phyloP scores from a whole-genome alignment of 2,888 invertebrate species.

The Eilema caniola region DNA sequence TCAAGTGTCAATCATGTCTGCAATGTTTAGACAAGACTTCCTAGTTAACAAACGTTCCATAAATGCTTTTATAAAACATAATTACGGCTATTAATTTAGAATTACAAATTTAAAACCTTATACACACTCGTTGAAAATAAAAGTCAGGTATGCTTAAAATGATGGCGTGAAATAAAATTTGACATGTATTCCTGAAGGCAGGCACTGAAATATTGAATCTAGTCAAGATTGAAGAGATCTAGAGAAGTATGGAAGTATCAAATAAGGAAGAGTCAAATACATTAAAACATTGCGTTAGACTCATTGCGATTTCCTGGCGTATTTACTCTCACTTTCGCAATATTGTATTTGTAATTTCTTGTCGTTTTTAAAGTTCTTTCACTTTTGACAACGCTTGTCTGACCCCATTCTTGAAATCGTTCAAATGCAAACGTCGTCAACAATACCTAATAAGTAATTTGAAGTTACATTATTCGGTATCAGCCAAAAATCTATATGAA shows the following conservation, averaged over 20 bases:
- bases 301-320: not conserved
- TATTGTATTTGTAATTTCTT: not conserved
- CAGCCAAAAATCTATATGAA: not conserved
- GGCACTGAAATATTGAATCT: too few species aligned
- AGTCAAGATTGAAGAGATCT: too few species aligned
- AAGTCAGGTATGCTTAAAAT: not conserved
- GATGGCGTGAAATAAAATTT: not conserved
- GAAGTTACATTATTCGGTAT: not conserved
- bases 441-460: not conserved
- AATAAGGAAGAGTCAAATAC: not conserved
- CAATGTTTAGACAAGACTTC: conserved; percentile 51
- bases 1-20: conserved; percentile 47
- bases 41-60: conserved; percentile 43
- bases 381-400: not conserved
- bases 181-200: not conserved
- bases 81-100: not conserved
- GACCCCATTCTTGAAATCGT: not conserved
- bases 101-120: not conserved
- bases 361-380: not conserved
- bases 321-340: too few species aligned
- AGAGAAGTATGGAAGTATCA: not conserved
- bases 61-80: conserved; percentile 21
- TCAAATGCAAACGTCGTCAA: not conserved
- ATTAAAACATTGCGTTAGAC: not conserved
- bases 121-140: not conserved